Base-by-base conservation (phyloP, 2,797 vertebrate genomes). In the Ibycter americanus region DNA sequence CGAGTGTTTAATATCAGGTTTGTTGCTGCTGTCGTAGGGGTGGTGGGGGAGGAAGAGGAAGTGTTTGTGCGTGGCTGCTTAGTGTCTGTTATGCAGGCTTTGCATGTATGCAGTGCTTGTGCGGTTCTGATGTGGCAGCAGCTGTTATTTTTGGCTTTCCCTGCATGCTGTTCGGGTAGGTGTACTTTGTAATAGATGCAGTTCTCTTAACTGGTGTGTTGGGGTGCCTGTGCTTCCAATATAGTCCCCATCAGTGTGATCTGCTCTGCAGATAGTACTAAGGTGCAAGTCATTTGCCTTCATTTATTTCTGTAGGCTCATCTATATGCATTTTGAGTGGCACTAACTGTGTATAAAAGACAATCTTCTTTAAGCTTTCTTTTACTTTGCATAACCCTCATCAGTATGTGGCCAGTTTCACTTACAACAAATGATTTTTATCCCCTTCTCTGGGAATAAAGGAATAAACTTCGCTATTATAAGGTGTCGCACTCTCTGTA, bases 61-160 rank as follows among this genome's bases (percentile, higher is more conserved):
- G 81, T 55, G 62, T 76, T 78, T 83, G 55, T 95, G 77, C 12
- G 2, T 87, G 73, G 76, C 95, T 71, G 79, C 76, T 79, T 74
- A 9, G 61, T 96, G 93, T 96, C 91, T 96, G 80, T 96, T 96
- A 73, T 77, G 89, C 93, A 90, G 94, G 74, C 93, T 80, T 55
- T 0, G 70, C 80, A 89, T 73, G 86, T 66, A 42, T 0, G 25
- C 74, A 18, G 68, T 55, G 80, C 80, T 63, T 90, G 77, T 84
- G 85, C 87, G 6, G 8, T 52, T 95, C 87, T 73, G 93, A 82
- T 95, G 91, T 95, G 94, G 91, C 94, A 93, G 90, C 94, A 95
- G 84, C 91, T 96, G 91, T 94, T 97, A 90, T 93, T 96, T 96
- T 92, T 91, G 73, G 91, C 55, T 70, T 87, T 96, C 90, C 88